phyloP scores from a whole-genome alignment of 2,113 vertebrate species.

The Sporophila hypoxantha region DNA sequence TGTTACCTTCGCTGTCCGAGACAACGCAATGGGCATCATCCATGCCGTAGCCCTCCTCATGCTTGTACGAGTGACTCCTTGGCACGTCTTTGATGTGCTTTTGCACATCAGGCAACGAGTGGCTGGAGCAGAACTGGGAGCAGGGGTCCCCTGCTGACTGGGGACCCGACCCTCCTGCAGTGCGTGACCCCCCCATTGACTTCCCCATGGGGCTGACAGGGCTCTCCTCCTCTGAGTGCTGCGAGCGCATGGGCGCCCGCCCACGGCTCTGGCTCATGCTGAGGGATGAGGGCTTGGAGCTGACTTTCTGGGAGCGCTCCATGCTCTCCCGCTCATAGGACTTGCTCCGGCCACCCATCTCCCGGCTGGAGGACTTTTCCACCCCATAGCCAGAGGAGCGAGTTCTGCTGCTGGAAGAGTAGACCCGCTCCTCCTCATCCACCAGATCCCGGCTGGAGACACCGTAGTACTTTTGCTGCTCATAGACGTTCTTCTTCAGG shows the following conservation, averaged over 20 bases:
- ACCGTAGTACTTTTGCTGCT: conserved; percentile 92
- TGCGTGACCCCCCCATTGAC: conserved; percentile 77
- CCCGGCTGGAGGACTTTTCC: conserved; percentile 86
- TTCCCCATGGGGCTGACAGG: conserved; percentile 90
- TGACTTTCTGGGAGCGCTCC: conserved; percentile 84
- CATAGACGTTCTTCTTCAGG: conserved; percentile 89
- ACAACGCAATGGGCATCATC: conserved; percentile 98
- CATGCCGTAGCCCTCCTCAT: conserved; percentile 92
- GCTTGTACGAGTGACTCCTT: conserved; percentile 91
- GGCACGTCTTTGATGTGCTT: conserved; percentile 92
- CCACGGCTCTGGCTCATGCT: conserved; percentile 77
- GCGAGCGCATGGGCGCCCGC: conserved; percentile 84
- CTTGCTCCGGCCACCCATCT: conserved; percentile 82
- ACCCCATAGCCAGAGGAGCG: conserved; percentile 85
- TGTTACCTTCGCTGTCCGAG: conserved; percentile 99
- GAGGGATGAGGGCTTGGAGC: conserved; percentile 73
- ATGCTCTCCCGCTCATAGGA: conserved; percentile 87
- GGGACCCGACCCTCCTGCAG: conserved; percentile 72
- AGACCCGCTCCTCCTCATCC: conserved; percentile 89
- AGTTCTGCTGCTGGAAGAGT: conserved; percentile 78
- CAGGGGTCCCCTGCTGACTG: conserved; percentile 76
- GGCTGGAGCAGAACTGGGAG: conserved; percentile 95
- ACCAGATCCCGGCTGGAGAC: conserved; percentile 78
- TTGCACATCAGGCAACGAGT: conserved; percentile 97
- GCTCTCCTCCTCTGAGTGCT: conserved; percentile 94